Percentiles rank a stretch among this genome's conserved stretches.
These are phyloP conservation scores for Pyrochroa serraticornis DNA, from an alignment of 2,888 invertebrate species.

Conservation along the genomic window DNA sequence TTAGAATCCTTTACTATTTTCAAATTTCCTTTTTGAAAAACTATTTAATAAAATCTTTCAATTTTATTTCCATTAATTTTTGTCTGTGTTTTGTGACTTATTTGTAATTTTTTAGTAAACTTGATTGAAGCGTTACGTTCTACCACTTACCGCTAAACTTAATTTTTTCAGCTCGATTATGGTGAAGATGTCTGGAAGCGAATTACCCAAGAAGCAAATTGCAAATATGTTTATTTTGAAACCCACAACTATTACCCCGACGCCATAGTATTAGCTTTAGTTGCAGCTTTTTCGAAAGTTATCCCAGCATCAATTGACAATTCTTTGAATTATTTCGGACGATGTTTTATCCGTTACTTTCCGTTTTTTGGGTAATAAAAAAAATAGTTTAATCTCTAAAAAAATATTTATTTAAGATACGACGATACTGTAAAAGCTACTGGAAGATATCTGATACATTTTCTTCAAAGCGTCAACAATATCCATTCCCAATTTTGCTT, in stretches of 20 bases:
- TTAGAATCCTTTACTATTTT: too few relatives aligned
- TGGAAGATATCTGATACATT: conserved; percentile 87
- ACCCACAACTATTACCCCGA: conserved; percentile 84
- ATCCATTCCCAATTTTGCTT: conserved; percentile 90
- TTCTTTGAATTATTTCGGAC: conserved; percentile 85
- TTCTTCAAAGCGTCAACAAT: conserved; percentile 87
- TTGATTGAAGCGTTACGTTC: too few relatives aligned
- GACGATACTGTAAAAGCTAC: conserved; percentile 78
- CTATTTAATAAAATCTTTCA: too few relatives aligned
- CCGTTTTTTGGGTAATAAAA: conserved; percentile 73
- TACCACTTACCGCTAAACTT: too few relatives aligned
- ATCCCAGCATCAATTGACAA: conserved; percentile 62
- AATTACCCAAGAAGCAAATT: conserved; percentile 71
- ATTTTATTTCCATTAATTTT: too few relatives aligned
- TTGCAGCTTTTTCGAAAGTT: conserved; percentile 70
- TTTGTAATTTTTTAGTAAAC: too few relatives aligned
- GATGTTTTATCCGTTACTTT: conserved; percentile 86
- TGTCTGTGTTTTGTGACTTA: too few relatives aligned
- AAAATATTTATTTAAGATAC: too few relatives aligned
- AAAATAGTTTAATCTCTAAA: too few relatives aligned
- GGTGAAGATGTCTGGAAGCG: conserved; percentile 78
- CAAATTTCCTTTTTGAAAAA: too few relatives aligned
- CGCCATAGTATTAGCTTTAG: conserved; percentile 75
- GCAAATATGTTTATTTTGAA: conserved; percentile 74
- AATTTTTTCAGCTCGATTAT: conserved; percentile 69